Percentiles rank a stretch among this genome's conserved stretches.
These are phyloP conservation scores for Tetragnatha montana DNA, from an alignment of 2,888 invertebrate species.

Conservation along the genomic window DNA sequence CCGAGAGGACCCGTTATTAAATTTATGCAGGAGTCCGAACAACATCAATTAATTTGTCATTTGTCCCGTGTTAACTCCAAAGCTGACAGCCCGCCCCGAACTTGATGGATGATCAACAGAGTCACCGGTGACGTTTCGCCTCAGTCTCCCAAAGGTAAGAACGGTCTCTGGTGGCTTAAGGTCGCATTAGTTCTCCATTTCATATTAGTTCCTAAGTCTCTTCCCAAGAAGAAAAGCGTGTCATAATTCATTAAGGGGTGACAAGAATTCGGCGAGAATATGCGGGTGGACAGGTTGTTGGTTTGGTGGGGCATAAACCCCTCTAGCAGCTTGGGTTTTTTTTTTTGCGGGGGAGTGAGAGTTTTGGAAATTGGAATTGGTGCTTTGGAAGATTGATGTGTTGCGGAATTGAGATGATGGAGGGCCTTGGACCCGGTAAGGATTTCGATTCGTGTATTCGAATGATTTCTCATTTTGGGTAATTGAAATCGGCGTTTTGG, in stretches of 20 bases:
- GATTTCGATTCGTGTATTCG: neutral
- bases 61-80: slow-evolving; percentile 44
- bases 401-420: neutral
- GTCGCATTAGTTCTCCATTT: slow-evolving; percentile 18
- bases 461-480: no score
- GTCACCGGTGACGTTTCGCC: slow-evolving; percentile 36
- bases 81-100: slow-evolving; percentile 33
- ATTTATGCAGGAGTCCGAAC: slow-evolving; percentile 59
- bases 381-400: neutral
- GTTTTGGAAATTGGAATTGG: neutral
- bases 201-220: neutral
- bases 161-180: slow-evolving; percentile 11
- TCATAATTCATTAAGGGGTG: slow-evolving; percentile 9
- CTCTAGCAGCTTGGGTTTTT: neutral
- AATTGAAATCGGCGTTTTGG: no score
- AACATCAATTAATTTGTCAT: slow-evolving; percentile 67
- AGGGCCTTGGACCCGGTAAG: neutral
- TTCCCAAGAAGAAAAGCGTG: slow-evolving; percentile 6
- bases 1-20: slow-evolving; percentile 40
- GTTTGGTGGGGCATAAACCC: neutral
- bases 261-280: neutral
- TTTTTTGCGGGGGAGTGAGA: neutral
- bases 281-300: neutral
- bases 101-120: slow-evolving; percentile 51
- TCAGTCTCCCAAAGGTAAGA: slow-evolving; percentile 20